phyloP scores from a whole-genome alignment of 2,888 invertebrate genomes.

The Limnephilus auricula region DNA sequence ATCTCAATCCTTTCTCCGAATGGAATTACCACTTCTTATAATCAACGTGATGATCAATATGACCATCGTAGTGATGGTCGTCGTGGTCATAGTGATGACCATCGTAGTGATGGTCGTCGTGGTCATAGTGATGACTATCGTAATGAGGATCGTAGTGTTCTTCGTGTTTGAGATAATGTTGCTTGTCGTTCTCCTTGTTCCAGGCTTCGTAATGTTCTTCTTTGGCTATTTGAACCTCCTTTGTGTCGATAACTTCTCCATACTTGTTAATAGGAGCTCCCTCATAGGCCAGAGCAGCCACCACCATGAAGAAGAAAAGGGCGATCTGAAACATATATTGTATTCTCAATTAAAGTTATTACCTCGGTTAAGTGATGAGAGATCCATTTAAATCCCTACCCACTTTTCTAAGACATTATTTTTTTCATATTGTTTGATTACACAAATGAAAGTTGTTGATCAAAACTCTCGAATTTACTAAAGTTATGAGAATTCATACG shows the following conservation, averaged over 20 bases:
- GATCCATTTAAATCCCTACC: no score
- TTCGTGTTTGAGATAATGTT: background rate
- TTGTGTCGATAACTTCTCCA: conserved; percentile 14
- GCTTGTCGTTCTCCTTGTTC: background rate
- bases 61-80: background rate
- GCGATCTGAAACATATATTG: background rate
- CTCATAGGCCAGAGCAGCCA: background rate
- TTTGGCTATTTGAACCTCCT: conserved; percentile 18
- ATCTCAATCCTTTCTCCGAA: no score
- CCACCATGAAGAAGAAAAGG: conserved; percentile 19
- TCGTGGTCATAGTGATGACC: background rate
- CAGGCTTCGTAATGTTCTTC: background rate
- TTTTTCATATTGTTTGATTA: no score
- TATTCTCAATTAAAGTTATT: background rate
- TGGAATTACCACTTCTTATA: no score
- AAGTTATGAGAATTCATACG: no score
- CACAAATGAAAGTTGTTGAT: no score
- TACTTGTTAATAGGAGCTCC: background rate
- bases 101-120: background rate
- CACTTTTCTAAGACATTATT: no score
- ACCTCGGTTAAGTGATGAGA: background rate
- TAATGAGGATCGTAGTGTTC: background rate
- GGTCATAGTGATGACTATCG: background rate
- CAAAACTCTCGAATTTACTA: no score
- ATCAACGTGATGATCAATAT: no score